Evolutionary conservation across 2,888 invertebrate species (phyloP), one percentile per base, ranked within the genome.

Genomic region (Erebia epiphron): DNA sequence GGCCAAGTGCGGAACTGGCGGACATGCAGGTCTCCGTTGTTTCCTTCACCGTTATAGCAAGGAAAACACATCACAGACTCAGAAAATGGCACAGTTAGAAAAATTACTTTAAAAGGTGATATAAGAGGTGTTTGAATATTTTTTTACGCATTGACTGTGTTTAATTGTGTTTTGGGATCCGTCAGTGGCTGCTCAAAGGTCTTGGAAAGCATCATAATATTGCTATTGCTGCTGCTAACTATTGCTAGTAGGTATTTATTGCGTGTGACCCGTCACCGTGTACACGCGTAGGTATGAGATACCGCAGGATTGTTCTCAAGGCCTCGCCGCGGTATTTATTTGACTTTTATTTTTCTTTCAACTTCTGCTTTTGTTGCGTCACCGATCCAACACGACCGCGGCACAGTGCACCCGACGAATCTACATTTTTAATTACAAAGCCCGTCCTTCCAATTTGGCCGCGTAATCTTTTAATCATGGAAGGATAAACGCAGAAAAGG

Each of bases 301-400:
- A 67, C 67, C 57, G 69, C 70, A 73, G 71, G 73, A 69, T 72
- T 69, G 70, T 71, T 67, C 67, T 65, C 72, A 74, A 74, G 74
- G 74, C 70, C 72, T 68, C 70, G 69, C 52, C 56, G 69, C 68
- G 72, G n/a, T n/a, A n/a, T n/a, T 72, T 73, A 73, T 74, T 61
- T 54, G 54, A 68, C 72, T 74, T 73, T 72, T 74, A 66, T 74
- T 72, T 72, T 72, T 74, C 74, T 70, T 63, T 70, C 64, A 62
- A 68, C 66, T 54, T 21, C 50, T 64, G 58, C 60, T 54, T 69
- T 67, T 67, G 67, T 74, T 74, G 70, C 73, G 73, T 74, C 73
- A 74, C 69, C 71, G 56, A 41, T 57, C 64, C 49, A 57, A 63
- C 64, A 46, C 63, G 46, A 60, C 72, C 57, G 62, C 69, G 62